Conservation (phyloP, 2,888 invertebrate genomes). For the Nebria salina region DNA sequence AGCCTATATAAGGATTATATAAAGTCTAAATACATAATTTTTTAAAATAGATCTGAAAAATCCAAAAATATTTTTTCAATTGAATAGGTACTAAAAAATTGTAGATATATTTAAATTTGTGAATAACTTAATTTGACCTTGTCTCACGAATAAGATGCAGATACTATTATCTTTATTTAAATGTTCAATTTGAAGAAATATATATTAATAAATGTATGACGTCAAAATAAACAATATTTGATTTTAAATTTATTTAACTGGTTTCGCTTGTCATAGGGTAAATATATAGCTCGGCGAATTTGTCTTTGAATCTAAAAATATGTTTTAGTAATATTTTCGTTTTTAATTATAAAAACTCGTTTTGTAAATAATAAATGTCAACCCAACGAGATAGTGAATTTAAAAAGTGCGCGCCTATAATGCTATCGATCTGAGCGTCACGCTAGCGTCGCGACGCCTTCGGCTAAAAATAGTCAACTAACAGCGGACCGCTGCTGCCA, state of each 20-base stretch:
- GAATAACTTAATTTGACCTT: not conserved
- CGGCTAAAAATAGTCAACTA: slow-evolving; percentile 35
- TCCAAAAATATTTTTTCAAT: no score
- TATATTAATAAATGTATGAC: not conserved
- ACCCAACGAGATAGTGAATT: not conserved
- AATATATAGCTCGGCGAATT: no score
- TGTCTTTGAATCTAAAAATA: no score
- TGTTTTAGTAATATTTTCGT: no score
- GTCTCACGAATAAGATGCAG: not conserved
- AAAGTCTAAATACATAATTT: no score
- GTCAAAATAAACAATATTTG: not conserved
- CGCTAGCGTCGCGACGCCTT: slow-evolving; percentile 27
- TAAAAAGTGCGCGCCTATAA: slow-evolving; percentile 16
- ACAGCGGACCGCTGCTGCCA: slow-evolving; percentile 17
- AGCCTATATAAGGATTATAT: no score
- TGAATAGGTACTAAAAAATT: no score
- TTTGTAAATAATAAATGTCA: not conserved
- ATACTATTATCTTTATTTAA: not conserved
- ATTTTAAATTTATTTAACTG: not conserved
- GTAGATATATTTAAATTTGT: not conserved
- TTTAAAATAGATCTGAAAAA: no score
- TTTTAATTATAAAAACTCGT: not conserved
- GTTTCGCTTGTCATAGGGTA: no score
- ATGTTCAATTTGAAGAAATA: not conserved
- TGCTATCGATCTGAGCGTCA: slow-evolving; percentile 21